Evolutionary conservation across 2,797 vertebrate genomes (phyloP), one percentile per base, ranked within the genome.

Genomic region (Gila robusta): DNA sequence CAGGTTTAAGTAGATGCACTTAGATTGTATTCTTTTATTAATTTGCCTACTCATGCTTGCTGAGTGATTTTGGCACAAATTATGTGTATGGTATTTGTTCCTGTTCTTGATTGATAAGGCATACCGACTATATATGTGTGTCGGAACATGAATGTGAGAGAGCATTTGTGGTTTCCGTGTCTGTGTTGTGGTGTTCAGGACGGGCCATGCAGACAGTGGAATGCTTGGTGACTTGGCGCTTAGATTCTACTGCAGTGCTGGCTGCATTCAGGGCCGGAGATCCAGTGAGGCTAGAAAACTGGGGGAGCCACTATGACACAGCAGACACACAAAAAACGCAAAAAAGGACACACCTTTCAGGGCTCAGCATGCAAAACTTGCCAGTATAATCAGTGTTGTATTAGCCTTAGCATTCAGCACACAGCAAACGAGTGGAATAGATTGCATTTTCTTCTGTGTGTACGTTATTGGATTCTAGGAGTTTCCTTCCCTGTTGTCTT

Each of bases 201-300:
- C 78, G 85, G 66, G 52, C 35, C 23, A 78, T 71, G 82, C 72
- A 85, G 83, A 76, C 86, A 56, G 83, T 47, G 74, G 67, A 86
- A 79, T 54, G 76, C 81, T 72, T 78, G 39, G n/a, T 74, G 80
- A 84, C 83, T 89, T 89, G 88, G 88, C 88, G 35, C 83, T 47
- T 32, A 59, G 39, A 82, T 82, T 71, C 54, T 84, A 82, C 86
- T 87, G 88, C 88, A 89, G 86, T 85, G 83, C 86, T 85, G 82
- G 81, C 81, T 79, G 86, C 44, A 52, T 71, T 72, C 26, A 72
- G 82, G 72, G 37, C 52, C 67, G 26, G 47, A 32, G 16, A 66
- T 32, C 28, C 26, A 17, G 6, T 32, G 62, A 32, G 26, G 62
- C 72, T 87, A 78, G 47, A 79, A 81, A 84, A 84, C 70, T 37